Evolutionary conservation across 2,888 invertebrate species (phyloP), one percentile per base, ranked within the genome.

Genomic region (Agrochola circellaris): DNA sequence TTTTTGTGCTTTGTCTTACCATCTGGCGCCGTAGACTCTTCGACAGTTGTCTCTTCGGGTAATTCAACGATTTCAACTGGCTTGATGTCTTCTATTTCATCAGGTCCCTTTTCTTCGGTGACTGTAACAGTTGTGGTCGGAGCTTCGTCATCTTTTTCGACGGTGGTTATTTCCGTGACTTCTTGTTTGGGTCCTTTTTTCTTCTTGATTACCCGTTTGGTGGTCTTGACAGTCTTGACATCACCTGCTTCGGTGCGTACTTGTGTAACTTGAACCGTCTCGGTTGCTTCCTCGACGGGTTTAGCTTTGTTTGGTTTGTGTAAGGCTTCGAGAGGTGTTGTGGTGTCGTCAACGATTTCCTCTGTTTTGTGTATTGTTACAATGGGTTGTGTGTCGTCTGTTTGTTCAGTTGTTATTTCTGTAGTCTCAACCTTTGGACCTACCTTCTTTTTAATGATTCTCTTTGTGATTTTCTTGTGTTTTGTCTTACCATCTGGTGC

Each of bases 151-250:
- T 95, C 94, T 73, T 94, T 93, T 79, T 96, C 92, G 26, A 95
- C 90, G 9, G 96, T 97, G 5, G 94, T 92, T n/a, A 95, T 95
- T 88, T 95, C 95, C 1, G 97, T 96, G 15, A 95, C 91, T 85
- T 96, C 96, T 77, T 94, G 91, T 73, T 96, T 96, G 0, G 90
- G 89, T 0, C 95, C 97, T 61, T 38, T 38, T 5, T 5, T 38
- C 38, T 38, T 38, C 5, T 38, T 38, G 38, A 38, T 38, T 2
- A 38, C 38, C 2, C 38, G 38, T 38, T 38, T 38, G 2, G 38
- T 38, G 0, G 38, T 38, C 5, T 38, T 38, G 38, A 38, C 5
- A 5, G 38, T 4, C 6, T 45, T 45, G 0, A 77, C 26, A 0
- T 80, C 80, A 0, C 82, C 76, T 0, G 68, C 87, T 48, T 90